Evolutionary conservation across 2,888 invertebrate genomes (phyloP).

Genomic region (Drosophila pseudotakahashii): DNA sequence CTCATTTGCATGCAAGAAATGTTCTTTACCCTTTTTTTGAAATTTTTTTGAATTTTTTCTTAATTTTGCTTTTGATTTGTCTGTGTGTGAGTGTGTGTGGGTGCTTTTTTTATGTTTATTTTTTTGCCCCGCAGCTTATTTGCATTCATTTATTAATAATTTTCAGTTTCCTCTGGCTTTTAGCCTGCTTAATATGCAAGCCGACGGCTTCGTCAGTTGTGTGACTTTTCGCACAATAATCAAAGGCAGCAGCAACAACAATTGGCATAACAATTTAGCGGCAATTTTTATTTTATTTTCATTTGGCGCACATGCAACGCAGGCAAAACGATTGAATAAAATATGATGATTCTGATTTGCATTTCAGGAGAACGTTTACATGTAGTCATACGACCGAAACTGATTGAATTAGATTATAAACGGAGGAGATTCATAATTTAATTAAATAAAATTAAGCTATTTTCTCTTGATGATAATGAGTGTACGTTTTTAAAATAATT

Average conservation of each 20-base stretch:
- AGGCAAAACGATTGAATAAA: slow-evolving; percentile 9
- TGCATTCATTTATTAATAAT: slow-evolving; percentile 73
- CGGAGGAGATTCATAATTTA: not conserved
- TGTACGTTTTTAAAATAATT: too few relatives aligned
- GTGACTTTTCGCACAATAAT: slow-evolving; percentile 78
- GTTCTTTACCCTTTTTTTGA: slow-evolving; percentile 17
- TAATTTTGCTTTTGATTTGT: slow-evolving; percentile 58
- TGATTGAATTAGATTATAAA: slow-evolving; percentile 15
- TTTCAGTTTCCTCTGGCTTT: slow-evolving; percentile 28
- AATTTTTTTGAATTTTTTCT: slow-evolving; percentile 20
- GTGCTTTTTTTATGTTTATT: too few relatives aligned
- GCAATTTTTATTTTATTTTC: slow-evolving; percentile 56
- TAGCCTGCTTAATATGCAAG: slow-evolving; percentile 64
- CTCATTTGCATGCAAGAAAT: slow-evolving; percentile 66
- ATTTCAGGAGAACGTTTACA: not conserved
- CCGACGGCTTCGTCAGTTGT: slow-evolving; percentile 65
- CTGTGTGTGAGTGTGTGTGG: slow-evolving; percentile 19
- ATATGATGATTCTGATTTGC: slow-evolving; percentile 5
- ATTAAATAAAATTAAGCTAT: not conserved
- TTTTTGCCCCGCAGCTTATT: too few relatives aligned
- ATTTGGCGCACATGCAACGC: slow-evolving; percentile 37
- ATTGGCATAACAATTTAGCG: slow-evolving; percentile 49
- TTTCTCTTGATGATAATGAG: too few relatives aligned
- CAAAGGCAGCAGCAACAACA: slow-evolving; percentile 49
- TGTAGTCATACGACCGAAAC: not conserved